Conservation (phyloP, 2,113 vertebrate species). For the Meles meles region DNA sequence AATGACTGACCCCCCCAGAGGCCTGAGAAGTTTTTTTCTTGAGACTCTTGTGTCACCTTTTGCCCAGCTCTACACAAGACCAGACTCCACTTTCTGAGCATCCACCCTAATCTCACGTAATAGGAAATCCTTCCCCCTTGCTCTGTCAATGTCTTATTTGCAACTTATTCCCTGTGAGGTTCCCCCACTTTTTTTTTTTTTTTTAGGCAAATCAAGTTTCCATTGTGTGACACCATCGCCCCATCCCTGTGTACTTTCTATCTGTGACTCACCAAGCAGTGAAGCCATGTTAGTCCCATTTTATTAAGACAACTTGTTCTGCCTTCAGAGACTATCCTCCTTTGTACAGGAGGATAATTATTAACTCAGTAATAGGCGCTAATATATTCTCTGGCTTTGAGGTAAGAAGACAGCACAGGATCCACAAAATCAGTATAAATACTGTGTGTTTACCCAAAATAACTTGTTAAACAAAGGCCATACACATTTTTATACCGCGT, state of each 20-base stretch:
- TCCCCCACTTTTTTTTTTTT: rapidly evolving
- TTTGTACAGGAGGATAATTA: neutral
- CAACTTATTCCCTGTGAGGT: neutral
- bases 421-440: too few relatives aligned
- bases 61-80: neutral
- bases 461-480: too few relatives aligned
- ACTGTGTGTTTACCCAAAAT: too few relatives aligned
- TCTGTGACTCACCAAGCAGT: neutral
- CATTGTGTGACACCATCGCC: neutral
- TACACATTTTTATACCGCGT: too few relatives aligned
- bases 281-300: neutral
- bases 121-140: neutral
- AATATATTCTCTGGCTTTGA: neutral
- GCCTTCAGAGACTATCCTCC: neutral
- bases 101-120: neutral
- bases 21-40: neutral
- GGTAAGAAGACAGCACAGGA: too few relatives aligned
- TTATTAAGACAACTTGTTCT: neutral
- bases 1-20: too few relatives aligned
- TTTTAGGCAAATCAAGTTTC: neutral
- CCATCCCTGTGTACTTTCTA: neutral
- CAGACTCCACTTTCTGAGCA: neutral
- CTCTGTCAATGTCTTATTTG: neutral
- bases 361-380: neutral
- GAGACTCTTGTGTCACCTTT: neutral